phyloP scores from a whole-genome alignment of 2,888 invertebrate species.

The Lasioglossum marginatum region DNA sequence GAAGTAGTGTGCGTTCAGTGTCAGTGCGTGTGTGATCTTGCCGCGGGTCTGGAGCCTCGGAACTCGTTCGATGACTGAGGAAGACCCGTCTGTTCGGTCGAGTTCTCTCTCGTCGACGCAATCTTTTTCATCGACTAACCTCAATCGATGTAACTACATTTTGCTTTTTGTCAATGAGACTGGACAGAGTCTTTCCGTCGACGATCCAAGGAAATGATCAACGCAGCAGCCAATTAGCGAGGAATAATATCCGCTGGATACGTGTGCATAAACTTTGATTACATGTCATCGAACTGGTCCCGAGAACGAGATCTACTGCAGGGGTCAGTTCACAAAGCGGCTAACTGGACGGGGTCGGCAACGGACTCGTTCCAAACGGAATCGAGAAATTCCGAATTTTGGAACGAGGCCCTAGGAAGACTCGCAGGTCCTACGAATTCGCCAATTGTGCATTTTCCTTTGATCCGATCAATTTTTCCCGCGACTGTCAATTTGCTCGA shows the following conservation, averaged over 20 bases:
- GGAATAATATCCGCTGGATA: constrained; percentile 7
- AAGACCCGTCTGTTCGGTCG: neutral
- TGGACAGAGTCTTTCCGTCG: neutral
- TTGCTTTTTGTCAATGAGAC: neutral
- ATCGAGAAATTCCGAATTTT: neutral
- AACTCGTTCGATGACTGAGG: constrained; percentile 56
- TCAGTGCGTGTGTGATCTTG: constrained; percentile 21
- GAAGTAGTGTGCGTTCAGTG: constrained; percentile 5
- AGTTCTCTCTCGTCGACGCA: neutral
- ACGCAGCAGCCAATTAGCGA: constrained; percentile 38
- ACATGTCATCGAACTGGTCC: constrained; percentile 57
- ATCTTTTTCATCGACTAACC: neutral
- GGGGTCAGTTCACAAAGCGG: constrained; percentile 28
- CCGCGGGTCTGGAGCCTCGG: constrained; percentile 26
- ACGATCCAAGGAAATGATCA: neutral
- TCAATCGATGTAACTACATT: neutral
- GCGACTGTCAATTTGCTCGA: neutral
- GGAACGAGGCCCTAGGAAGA: neutral
- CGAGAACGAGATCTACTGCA: constrained; percentile 23
- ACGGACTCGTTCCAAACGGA: constrained; percentile 10
- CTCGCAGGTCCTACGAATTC: neutral
- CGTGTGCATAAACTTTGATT: neutral
- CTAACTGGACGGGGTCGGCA: constrained; percentile 8
- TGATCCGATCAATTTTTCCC: neutral
- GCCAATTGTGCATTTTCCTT: neutral